Evolutionary conservation across 92 coral and sea anemone species (phyloP), one percentile per base, ranked within the genome.

Genomic region (Meandrina meandrites): DNA sequence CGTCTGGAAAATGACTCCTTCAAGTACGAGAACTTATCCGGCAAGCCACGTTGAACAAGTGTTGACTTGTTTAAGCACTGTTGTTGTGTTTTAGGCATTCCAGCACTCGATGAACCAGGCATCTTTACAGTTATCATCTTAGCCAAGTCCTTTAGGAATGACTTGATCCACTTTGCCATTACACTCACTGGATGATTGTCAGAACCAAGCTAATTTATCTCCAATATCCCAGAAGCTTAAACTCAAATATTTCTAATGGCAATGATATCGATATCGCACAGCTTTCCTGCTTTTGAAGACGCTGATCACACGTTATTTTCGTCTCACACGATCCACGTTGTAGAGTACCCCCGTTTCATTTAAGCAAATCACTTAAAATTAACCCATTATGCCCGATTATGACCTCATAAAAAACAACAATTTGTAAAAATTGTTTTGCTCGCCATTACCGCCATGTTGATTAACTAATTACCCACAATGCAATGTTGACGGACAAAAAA

Each of bases 121-220:
- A 69, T 51, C 47, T 70, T 66, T 42, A 73, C 71, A 2, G 68
- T 22, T 8, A 77, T 17, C 42, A 85, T 56, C 40, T 76, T 85
- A 30, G 81, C 60, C 24, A 85, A 13, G 51, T 79, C 79, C 16
- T 79, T 54, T 7, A 86, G 62, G 45, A 64, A 18, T 16, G 84
- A 67, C 84, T 24, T 86, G 47, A 78, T 67, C 84, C 89, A 78
- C 69, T 86, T 78, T n/a, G 36, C 79, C 84, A 86, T 79, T 45
- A 21, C 57, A 58, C 42, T 21, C 36, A 53, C 21, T 54, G 35
- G 24, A 56, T 0, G 42, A 68, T 47, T 64, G 22, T 47, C 24
- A 62, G 19, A 12, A 73, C 18, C 11, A 67, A 81, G 10, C n/a
- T 37, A 18, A 34, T 57, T 54, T 32, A 56, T 6, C 30, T 13